Base-by-base conservation (phyloP, 2,888 invertebrate genomes). In the Trisateles emortualis region DNA sequence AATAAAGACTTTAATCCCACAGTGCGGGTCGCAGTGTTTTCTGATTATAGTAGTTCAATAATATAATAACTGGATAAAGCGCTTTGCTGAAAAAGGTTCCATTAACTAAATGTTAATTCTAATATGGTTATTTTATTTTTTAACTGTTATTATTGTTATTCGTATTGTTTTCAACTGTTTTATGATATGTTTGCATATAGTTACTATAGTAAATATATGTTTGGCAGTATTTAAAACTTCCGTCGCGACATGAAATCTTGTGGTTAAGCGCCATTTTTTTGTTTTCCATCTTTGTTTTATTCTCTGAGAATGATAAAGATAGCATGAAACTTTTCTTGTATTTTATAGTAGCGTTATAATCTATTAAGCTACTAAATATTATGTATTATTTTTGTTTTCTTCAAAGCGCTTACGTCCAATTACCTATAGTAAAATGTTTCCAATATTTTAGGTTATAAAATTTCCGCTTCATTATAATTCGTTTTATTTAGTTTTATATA, bases 401-500 rank as follows among this genome's bases (percentile, higher is more conserved):
- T 8, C 62, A 62, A 67, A 71, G 65, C 51, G 46, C 42, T 56
- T 26, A 4, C 29, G 14, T 22, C 10, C 45, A 26, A 3, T 26
- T 8, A 8, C 8, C 3, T 3, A 41, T 52, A 55, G 47, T 47
- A 36, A 47, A 40, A 42, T 47, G 46, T 24, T 56, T 63, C 33
- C 45, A 22, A 50, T 43, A 32, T 32, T n/a, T 48, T 52, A 52
- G 46, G 47, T 47, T 54, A 67, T 54, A 39, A 55, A 65, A 64
- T 66, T 61, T 50, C 52, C 44, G 50, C 52, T 52, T 56, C 38
- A 30, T 47, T 51, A 29, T 49, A 47, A 48, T 47, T 48, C 9
- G 22, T 48, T 50, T 24, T 35, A 44, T 39, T 58, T 62, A 38
- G 39, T 52, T 61, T 52, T 48, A 16, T 59, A 40, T 58, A 65